These are phyloP conservation scores for Drosophila maculinotata DNA, from an alignment of 2,888 invertebrate species.

Conservation along the genomic window DNA sequence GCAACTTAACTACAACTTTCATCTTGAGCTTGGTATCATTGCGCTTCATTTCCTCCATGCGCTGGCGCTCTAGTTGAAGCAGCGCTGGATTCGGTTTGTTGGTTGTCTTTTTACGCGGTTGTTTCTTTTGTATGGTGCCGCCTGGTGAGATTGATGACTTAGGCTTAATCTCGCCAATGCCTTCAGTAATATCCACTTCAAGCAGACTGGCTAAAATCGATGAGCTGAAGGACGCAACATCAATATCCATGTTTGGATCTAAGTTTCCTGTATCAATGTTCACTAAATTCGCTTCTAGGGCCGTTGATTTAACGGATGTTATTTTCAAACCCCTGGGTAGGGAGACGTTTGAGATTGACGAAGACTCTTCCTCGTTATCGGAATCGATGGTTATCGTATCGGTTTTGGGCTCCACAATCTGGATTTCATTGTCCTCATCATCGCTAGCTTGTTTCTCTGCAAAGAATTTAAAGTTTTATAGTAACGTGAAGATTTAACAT, in stretches of 20 bases:
- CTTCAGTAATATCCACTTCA: slow-evolving; percentile 82
- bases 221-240: slow-evolving; percentile 67
- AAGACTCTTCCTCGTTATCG: slow-evolving; percentile 82
- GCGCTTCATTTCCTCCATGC: slow-evolving; percentile 80
- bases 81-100: slow-evolving; percentile 84
- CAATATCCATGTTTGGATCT: slow-evolving; percentile 49
- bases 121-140: slow-evolving; percentile 69
- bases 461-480: slow-evolving; percentile 27
- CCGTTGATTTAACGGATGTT: slow-evolving; percentile 46
- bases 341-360: slow-evolving; percentile 26
- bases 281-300: background rate
- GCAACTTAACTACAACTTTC: slow-evolving; percentile 74
- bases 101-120: slow-evolving; percentile 84
- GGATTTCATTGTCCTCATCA: slow-evolving; percentile 84
- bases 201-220: slow-evolving; percentile 83
- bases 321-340: slow-evolving; percentile 39
- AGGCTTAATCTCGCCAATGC: slow-evolving; percentile 21
- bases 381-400: slow-evolving; percentile 84
- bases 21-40: slow-evolving; percentile 83
- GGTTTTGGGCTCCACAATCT: slow-evolving; percentile 85
- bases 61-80: slow-evolving; percentile 81
- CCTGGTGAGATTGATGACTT: slow-evolving; percentile 25
- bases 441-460: slow-evolving; percentile 84
- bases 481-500: background rate
- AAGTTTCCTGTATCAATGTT: background rate